Conservation (phyloP, 2,113 vertebrate genomes). For the Parus major region DNA sequence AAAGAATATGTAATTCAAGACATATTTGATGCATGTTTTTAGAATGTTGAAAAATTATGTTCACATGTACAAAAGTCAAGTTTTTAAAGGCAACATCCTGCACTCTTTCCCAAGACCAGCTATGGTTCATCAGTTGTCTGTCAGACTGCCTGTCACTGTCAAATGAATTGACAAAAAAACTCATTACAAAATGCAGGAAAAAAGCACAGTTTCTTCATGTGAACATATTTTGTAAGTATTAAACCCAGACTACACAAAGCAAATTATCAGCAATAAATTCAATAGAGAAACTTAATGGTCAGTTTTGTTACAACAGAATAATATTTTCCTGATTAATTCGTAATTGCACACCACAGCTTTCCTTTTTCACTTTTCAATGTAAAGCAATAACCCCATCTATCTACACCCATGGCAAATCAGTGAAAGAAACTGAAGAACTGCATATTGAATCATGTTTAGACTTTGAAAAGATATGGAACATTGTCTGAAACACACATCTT, state of each 20-base stretch:
- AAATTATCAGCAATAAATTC: neutral
- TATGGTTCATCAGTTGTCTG: neutral
- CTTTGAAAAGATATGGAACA: neutral
- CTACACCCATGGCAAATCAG: neutral
- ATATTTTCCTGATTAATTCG: neutral
- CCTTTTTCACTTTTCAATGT: neutral
- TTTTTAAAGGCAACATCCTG: neutral
- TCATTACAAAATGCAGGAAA: neutral
- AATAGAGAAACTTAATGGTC: neutral
- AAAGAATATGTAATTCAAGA: neutral
- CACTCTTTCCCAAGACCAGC: neutral
- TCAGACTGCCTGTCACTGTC: neutral
- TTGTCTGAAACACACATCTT: neutral
- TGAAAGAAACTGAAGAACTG: neutral
- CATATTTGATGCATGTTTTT: neutral
- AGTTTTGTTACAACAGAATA: neutral
- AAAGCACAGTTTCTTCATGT: neutral
- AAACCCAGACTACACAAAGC: neutral
- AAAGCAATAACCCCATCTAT: neutral
- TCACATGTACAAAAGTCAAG: neutral
- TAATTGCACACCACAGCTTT: neutral
- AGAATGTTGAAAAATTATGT: neutral
- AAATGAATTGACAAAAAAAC: conserved; percentile 19
- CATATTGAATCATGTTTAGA: neutral
- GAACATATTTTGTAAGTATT: neutral